These are phyloP conservation scores for Furcifer pardalis DNA, from an alignment of 2,797 vertebrate genomes.

Conservation along the genomic window DNA sequence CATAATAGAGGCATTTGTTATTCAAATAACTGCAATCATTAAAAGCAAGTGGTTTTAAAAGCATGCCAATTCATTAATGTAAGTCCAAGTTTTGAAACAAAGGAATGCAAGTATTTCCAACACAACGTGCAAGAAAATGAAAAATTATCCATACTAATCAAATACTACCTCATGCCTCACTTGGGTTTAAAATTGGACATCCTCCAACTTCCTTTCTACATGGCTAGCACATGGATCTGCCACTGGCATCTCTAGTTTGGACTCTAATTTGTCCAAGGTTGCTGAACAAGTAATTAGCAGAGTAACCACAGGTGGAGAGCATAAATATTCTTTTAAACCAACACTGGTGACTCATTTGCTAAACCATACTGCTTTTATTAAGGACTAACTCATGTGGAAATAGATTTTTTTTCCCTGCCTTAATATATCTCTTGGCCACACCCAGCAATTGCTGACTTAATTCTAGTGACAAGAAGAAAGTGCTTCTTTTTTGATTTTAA, in stretches of 20 bases:
- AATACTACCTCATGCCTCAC: background rate
- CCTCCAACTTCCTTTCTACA: background rate
- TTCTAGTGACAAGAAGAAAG: background rate
- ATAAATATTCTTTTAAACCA: background rate
- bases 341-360: background rate
- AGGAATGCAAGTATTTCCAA: constrained; percentile 15
- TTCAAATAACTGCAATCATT: constrained; percentile 42
- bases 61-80: background rate
- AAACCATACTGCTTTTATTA: background rate
- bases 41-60: constrained; percentile 34
- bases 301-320: background rate
- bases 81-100: constrained; percentile 32
- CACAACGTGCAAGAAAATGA: background rate
- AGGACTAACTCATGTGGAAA: constrained; percentile 18
- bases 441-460: background rate
- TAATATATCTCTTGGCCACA: constrained; percentile 1
- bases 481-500: background rate
- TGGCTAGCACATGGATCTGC: background rate
- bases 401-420: constrained; percentile 15
- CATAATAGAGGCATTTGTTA: constrained; percentile 41
- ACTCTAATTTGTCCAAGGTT: background rate
- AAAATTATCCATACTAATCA: background rate
- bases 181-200: background rate
- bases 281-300: background rate
- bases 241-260: background rate